Percentiles rank a stretch among this genome's conserved stretches.
Conservation (phyloP, 2,888 invertebrate genomes). For the Entomobrya multifasciata region DNA sequence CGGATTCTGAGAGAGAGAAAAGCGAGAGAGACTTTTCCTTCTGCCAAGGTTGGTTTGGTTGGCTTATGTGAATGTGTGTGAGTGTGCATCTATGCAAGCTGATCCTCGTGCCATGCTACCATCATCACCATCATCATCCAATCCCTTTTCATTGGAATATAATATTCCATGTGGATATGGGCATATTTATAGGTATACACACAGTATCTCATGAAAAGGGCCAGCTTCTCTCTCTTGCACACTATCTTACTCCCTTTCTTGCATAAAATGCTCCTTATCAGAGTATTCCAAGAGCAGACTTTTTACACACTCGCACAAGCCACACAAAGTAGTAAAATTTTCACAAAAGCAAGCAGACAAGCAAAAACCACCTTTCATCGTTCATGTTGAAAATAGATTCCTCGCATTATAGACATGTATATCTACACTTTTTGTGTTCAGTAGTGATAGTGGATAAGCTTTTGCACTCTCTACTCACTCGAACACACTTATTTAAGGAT, state of each 20-base stretch:
- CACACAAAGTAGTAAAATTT: conserved; percentile 39
- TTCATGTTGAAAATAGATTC: conserved; percentile 59
- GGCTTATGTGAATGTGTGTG: no score
- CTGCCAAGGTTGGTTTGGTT: conserved; percentile 42
- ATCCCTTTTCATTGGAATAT: conserved; percentile 44
- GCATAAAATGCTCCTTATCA: conserved; percentile 59
- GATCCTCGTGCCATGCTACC: conserved; percentile 2
- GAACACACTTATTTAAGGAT: background rate
- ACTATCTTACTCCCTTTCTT: conserved; percentile 38
- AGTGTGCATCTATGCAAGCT: conserved; percentile 36
- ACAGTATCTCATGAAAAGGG: background rate
- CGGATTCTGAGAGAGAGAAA: background rate
- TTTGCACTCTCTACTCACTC: no score
- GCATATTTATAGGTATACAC: no score
- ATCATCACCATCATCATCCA: background rate
- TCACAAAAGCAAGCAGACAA: background rate
- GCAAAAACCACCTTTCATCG: conserved; percentile 67
- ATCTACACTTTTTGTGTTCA: no score
- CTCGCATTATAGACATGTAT: no score
- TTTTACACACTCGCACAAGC: background rate
- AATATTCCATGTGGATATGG: no score
- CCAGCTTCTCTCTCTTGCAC: no score
- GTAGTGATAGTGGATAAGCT: no score
- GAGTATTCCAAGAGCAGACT: conserved; percentile 20
- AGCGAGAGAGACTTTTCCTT: background rate